phyloP scores from a whole-genome alignment of 1,140 invertebrate species.

The Semibalanus balanoides region DNA sequence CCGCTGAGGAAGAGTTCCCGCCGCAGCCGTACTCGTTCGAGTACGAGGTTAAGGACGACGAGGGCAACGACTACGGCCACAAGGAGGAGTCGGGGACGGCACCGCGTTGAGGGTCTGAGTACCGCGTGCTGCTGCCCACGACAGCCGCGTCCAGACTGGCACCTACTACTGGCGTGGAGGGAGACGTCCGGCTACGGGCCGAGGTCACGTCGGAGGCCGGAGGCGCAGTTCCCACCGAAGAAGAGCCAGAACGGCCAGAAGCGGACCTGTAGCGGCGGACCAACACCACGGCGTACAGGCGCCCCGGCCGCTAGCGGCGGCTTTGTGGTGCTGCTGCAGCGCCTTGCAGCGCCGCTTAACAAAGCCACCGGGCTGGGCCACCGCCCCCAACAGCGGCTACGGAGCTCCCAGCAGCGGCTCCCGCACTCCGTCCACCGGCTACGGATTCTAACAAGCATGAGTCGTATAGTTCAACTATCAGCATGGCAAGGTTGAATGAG shows the following conservation, averaged over 20 bases:
- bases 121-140: no score
- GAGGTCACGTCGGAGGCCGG: neutral
- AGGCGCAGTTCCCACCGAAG: neutral
- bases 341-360: neutral
- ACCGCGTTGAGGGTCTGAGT: neutral
- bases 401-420: neutral
- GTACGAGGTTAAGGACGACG: constrained; percentile 14
- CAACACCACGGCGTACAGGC: neutral
- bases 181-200: no score
- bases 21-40: constrained; percentile 13
- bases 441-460: neutral
- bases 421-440: neutral
- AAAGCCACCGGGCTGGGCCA: neutral
- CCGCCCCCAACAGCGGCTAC: neutral
- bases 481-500: no score
- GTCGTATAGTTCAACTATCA: no score
- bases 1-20: no score
- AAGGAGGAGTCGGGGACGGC: constrained; percentile 12
- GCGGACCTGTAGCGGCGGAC: no score
- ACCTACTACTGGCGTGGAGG: neutral
- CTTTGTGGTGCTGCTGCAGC: neutral
- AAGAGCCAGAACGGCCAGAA: no score
- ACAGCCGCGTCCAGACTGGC: no score
- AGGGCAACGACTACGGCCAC: constrained; percentile 14
- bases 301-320: neutral